phyloP scores from a whole-genome alignment of 30 jellyfish, hydroid and myxozoan genomes.

The Morbakka virulenta region DNA sequence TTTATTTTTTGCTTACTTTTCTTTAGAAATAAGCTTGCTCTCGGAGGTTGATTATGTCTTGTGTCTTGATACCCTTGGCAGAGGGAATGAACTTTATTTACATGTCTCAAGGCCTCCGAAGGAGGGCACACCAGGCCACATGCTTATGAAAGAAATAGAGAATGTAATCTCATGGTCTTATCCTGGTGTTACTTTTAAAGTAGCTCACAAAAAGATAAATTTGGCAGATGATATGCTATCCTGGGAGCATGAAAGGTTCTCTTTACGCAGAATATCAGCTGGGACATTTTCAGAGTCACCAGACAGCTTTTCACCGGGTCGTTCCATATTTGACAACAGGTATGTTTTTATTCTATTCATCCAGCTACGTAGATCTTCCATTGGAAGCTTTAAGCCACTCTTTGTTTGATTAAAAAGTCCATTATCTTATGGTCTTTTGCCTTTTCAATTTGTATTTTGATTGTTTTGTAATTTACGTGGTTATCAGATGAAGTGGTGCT shows the following conservation, averaged over 20 bases:
- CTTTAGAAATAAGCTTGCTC: slow-evolving; percentile 75
- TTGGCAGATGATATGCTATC: slow-evolving; percentile 79
- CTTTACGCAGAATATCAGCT: slow-evolving; percentile 82
- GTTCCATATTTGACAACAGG: slow-evolving; percentile 66
- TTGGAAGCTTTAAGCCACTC: neutral
- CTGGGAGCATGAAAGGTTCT: slow-evolving; percentile 93
- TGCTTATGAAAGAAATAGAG: slow-evolving; percentile 37
- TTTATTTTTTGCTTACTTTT: neutral
- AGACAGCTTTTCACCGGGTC: neutral
- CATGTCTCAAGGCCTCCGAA: slow-evolving; percentile 96
- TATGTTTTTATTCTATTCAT: slow-evolving; percentile 7
- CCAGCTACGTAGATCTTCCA: neutral
- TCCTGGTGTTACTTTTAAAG: slow-evolving; percentile 59
- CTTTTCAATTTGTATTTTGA: too few relatives aligned
- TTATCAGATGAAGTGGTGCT: too few relatives aligned
- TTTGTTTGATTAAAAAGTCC: neutral
- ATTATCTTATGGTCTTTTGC: too few relatives aligned
- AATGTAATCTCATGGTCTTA: slow-evolving; percentile 6
- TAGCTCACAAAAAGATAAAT: slow-evolving; percentile 76
- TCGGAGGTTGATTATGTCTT: slow-evolving; percentile 91
- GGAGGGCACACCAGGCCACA: slow-evolving; percentile 75
- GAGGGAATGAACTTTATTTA: slow-evolving; percentile 60
- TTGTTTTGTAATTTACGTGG: too few relatives aligned
- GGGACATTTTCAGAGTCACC: slow-evolving; percentile 71
- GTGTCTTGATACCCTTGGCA: slow-evolving; percentile 83